These are phyloP conservation scores for Deroptyus accipitrinus DNA, from an alignment of 2,113 vertebrate species.

Conservation along the genomic window DNA sequence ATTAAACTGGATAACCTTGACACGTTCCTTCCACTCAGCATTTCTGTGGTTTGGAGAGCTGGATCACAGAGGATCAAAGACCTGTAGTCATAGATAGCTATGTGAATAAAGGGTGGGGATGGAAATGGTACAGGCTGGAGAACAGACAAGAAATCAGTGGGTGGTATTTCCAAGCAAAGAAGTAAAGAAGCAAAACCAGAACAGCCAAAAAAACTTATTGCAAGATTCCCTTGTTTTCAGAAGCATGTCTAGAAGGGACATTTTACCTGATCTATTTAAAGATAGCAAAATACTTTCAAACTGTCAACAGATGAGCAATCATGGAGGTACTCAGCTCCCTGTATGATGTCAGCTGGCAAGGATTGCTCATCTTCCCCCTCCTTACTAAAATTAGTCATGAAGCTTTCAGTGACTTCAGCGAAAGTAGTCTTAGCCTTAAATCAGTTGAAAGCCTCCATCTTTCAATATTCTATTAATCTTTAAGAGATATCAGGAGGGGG, in stretches of 20 bases:
- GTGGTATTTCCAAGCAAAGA: background rate
- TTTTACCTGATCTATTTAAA: constrained; percentile 39
- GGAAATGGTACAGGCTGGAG: background rate
- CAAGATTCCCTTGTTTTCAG: background rate
- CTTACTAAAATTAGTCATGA: constrained; percentile 20
- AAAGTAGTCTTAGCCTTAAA: background rate
- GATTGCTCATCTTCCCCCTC: constrained; percentile 35
- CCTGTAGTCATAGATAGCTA: background rate
- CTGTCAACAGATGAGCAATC: constrained; percentile 31
- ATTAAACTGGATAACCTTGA: background rate
- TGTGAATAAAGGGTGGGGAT: background rate
- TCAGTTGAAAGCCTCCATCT: background rate
- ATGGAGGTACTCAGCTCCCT: background rate
- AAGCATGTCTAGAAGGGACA: background rate
- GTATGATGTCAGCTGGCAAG: constrained; percentile 15
- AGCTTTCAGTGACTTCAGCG: background rate
- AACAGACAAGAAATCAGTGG: background rate
- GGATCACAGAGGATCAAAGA: background rate
- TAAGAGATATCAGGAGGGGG: background rate
- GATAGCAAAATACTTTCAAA: constrained; percentile 2
- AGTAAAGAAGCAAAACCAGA: background rate
- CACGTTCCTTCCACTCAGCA: background rate
- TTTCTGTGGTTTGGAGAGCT: background rate
- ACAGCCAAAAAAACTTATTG: background rate
- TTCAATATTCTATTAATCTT: background rate